A percentile compares a stretch with the other conserved stretches of the same genome.
Conservation (phyloP, 1,140 invertebrate genomes). For the Schlechtendalia chinensis region DNA sequence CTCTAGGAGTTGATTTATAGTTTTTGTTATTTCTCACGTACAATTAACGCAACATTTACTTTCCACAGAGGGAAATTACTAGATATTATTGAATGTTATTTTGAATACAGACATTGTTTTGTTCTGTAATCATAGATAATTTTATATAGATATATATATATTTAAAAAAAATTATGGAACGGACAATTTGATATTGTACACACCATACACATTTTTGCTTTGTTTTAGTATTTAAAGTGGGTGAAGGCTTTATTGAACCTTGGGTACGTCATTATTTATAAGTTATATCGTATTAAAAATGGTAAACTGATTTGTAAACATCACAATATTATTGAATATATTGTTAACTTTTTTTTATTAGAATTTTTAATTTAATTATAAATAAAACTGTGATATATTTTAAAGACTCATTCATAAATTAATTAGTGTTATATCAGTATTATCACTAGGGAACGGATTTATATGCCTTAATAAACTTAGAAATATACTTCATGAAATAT, state of each 20-base stretch:
- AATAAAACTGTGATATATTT: constrained; percentile 11
- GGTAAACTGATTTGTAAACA: background rate
- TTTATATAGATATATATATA: too few species aligned
- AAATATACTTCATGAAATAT: too few species aligned
- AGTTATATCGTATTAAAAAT: background rate
- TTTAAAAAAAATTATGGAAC: background rate
- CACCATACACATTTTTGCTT: background rate
- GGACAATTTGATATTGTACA: background rate
- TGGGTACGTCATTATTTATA: background rate
- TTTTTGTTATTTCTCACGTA: background rate
- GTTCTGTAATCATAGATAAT: background rate
- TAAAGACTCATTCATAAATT: background rate
- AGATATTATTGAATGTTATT: background rate
- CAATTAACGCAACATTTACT: background rate
- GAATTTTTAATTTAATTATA: constrained; percentile 4
- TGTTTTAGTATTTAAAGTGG: background rate
- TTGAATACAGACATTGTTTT: background rate
- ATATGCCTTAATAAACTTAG: too few species aligned
- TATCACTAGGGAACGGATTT: too few species aligned
- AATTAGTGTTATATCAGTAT: background rate
- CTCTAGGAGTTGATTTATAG: constrained; percentile 35
- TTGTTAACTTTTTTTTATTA: background rate
- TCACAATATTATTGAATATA: constrained; percentile 17
- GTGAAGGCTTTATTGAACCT: background rate
- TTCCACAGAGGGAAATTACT: background rate